Evolutionary conservation across 1,140 invertebrate species (phyloP).

Genomic region (Orius insidiosus): DNA sequence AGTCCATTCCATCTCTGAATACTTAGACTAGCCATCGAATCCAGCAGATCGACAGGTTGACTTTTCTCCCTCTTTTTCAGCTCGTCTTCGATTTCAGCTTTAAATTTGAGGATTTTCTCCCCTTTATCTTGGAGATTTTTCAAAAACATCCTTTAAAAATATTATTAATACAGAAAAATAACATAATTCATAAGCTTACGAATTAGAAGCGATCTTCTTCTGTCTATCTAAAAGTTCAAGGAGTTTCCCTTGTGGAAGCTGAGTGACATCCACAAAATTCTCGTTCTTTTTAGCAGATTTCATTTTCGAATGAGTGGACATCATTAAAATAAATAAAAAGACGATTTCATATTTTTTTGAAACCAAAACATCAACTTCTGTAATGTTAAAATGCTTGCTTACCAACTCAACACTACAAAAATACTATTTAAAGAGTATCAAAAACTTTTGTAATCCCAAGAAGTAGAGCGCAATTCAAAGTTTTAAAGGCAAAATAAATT

Average conservation of each 20-base stretch:
- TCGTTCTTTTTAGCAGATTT: too few relatives aligned
- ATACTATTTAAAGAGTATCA: too few relatives aligned
- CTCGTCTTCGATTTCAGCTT: constrained; percentile 36
- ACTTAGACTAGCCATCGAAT: constrained; percentile 38
- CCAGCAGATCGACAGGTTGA: constrained; percentile 38
- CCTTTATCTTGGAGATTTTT: constrained; percentile 46
- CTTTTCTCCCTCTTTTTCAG: constrained; percentile 31
- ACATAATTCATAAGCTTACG: not conserved
- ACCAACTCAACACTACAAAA: too few relatives aligned
- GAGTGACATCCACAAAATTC: too few relatives aligned
- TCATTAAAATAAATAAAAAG: too few relatives aligned
- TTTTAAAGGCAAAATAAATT: too few relatives aligned
- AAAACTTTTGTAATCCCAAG: too few relatives aligned
- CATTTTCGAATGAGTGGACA: too few relatives aligned
- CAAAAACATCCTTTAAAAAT: constrained; percentile 23
- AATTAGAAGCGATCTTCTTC: constrained; percentile 22
- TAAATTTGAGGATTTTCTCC: constrained; percentile 37
- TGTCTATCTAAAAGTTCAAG: constrained; percentile 32
- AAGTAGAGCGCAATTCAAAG: too few relatives aligned
- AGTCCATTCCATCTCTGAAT: constrained; percentile 35
- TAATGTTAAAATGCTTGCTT: too few relatives aligned
- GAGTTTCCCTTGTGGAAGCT: constrained; percentile 21
- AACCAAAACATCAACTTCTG: too few relatives aligned
- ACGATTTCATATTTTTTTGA: too few relatives aligned
- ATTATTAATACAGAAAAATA: not conserved